Conservation (phyloP, 2,797 vertebrate species). For the Anguilla obscura region DNA sequence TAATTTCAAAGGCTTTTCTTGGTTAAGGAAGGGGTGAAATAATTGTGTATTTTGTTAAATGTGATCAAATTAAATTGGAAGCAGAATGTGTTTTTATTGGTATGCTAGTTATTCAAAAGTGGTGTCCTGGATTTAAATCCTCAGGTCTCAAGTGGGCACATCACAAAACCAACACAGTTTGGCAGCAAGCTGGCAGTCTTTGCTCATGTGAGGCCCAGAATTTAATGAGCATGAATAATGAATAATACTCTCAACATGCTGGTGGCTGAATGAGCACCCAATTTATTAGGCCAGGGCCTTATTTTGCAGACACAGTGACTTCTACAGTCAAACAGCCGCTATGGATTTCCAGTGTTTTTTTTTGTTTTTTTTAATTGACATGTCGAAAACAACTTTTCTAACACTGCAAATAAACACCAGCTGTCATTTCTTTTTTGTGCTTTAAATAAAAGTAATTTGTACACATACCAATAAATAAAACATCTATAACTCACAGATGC, state of each 20-base stretch:
- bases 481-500: conserved; percentile 25
- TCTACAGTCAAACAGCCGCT: conserved; percentile 32
- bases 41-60: conserved; percentile 74
- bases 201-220: conserved; percentile 75
- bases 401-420: conserved; percentile 57
- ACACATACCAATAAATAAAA: conserved; percentile 31
- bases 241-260: conserved; percentile 77
- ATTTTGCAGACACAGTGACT: conserved; percentile 69
- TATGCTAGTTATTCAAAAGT: conserved; percentile 70
- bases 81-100: conserved; percentile 66
- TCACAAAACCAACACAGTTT: conserved; percentile 80
- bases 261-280: conserved; percentile 74
- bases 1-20: conserved; percentile 67
- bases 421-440: conserved; percentile 46
- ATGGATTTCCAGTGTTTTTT: conserved; percentile 25
- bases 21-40: conserved; percentile 65
- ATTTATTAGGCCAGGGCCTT: conserved; percentile 80
- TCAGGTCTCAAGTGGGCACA: conserved; percentile 80
- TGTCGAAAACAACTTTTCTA: conserved; percentile 65
- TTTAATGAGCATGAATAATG: conserved; percentile 88
- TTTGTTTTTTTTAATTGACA: conserved; percentile 33
- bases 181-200: conserved; percentile 78
- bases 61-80: conserved; percentile 72
- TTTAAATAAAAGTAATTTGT: conserved; percentile 43
- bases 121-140: conserved; percentile 79